phyloP scores from a whole-genome alignment of 2,797 vertebrate species.

The Melanotaenia parkinsoni region DNA sequence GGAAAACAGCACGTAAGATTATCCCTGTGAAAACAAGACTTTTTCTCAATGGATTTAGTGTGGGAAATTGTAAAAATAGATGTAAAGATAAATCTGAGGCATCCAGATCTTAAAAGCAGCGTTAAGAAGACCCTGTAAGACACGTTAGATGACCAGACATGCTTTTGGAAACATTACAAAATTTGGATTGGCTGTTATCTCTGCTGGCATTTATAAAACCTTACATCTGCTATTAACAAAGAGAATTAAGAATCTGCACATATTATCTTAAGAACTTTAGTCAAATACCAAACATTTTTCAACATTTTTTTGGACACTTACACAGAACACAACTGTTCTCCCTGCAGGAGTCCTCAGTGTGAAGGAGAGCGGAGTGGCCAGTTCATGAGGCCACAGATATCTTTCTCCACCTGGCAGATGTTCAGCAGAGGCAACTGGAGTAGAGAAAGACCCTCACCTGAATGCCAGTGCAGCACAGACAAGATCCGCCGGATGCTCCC shows the following conservation, averaged over 20 bases:
- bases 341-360: constrained; percentile 68
- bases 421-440: constrained; percentile 86
- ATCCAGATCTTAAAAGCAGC: background rate
- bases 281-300: background rate
- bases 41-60: constrained; percentile 1
- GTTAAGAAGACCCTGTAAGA: background rate
- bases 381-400: constrained; percentile 73
- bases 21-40: background rate
- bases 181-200: background rate
- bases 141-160: background rate
- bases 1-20: constrained; percentile 66
- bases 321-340: background rate
- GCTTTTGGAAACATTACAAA: background rate
- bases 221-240: background rate
- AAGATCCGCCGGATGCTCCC: constrained; percentile 87
- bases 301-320: too few relatives aligned
- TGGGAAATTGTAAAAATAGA: background rate
- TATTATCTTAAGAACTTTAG: background rate
- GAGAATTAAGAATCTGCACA: background rate
- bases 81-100: background rate
- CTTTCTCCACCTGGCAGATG: constrained; percentile 71
- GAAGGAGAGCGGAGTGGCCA: background rate
- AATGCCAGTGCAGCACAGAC: constrained; percentile 86
- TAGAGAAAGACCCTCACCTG: constrained; percentile 72
- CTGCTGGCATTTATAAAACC: background rate